phyloP scores from a whole-genome alignment of 2,797 vertebrate genomes.

The Sternarchorhynchus goeldii region DNA sequence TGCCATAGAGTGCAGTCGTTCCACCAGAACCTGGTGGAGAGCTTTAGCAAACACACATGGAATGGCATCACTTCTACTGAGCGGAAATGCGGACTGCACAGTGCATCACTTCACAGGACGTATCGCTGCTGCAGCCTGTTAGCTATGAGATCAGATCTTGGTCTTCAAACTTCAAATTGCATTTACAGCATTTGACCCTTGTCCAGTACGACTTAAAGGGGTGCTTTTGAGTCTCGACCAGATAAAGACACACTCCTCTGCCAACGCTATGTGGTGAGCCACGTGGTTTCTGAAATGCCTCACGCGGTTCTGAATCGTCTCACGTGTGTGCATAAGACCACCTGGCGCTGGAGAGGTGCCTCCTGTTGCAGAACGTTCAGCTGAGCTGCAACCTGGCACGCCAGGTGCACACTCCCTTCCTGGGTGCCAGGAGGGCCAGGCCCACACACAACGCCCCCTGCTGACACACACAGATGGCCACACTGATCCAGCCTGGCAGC shows the following conservation, averaged over 20 bases:
- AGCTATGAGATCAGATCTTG: background rate
- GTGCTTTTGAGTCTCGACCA: background rate
- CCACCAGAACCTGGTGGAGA: background rate
- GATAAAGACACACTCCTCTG: background rate
- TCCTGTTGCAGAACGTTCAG: background rate
- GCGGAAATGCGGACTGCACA: background rate
- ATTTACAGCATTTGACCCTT: too few relatives aligned
- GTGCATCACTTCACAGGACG: background rate
- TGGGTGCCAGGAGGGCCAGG: background rate
- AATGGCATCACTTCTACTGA: background rate
- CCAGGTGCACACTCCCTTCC: constrained; percentile 12
- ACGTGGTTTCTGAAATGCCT: too few relatives aligned
- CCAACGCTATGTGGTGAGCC: background rate
- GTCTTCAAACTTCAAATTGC: too few relatives aligned
- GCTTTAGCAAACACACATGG: background rate
- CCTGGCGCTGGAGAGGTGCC: too few relatives aligned
- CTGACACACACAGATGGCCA: constrained; percentile 49
- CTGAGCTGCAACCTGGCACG: background rate
- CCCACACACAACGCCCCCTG: constrained; percentile 5
- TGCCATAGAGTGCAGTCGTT: background rate
- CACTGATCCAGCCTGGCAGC: constrained; percentile 31
- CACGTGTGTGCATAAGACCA: background rate
- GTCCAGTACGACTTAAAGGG: too few relatives aligned
- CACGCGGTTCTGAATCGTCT: too few relatives aligned
- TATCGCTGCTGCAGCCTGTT: background rate